Conservation (phyloP, 2,888 invertebrate genomes). For the Drosophila rellima region DNA sequence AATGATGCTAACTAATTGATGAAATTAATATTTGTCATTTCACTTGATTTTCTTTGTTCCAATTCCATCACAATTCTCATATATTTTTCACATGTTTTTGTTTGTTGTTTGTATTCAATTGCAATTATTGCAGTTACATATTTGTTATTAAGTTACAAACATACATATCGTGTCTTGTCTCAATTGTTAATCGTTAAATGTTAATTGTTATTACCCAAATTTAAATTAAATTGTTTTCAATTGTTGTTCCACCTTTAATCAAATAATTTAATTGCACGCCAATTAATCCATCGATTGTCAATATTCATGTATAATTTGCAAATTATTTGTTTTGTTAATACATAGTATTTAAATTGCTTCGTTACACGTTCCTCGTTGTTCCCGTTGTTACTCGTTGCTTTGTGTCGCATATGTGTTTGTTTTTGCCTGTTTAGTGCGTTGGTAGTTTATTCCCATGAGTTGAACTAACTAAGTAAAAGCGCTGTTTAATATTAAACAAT, state of each 20-base stretch:
- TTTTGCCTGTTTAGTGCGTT: slow-evolving; percentile 37
- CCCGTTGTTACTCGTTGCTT: slow-evolving; percentile 17
- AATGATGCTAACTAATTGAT: slow-evolving; percentile 4
- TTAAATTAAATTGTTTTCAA: neutral
- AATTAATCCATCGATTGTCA: neutral
- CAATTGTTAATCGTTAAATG: slow-evolving; percentile 13
- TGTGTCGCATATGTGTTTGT: slow-evolving; percentile 20
- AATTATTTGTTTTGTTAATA: slow-evolving; percentile 3
- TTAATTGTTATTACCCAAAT: slow-evolving; percentile 4
- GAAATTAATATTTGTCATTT: slow-evolving; percentile 4
- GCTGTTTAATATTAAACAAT: slow-evolving; percentile 29
- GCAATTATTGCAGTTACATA: slow-evolving; percentile 38
- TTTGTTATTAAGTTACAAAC: slow-evolving; percentile 28
- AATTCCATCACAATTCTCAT: slow-evolving; percentile 9
- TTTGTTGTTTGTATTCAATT: slow-evolving; percentile 35
- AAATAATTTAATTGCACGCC: neutral
- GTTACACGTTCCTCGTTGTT: slow-evolving; percentile 15
- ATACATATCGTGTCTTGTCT: slow-evolving; percentile 26
- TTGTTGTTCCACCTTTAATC: neutral
- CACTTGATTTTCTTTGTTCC: slow-evolving; percentile 7
- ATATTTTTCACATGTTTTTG: slow-evolving; percentile 23
- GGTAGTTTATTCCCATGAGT: slow-evolving; percentile 15
- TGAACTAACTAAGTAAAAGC: slow-evolving; percentile 19
- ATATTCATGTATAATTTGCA: slow-evolving; percentile 2
- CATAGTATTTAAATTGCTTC: neutral